Evolutionary conservation across 2,888 invertebrate genomes (phyloP), one percentile per base, ranked within the genome.

Genomic region (Cryptophagus acutangulus): DNA sequence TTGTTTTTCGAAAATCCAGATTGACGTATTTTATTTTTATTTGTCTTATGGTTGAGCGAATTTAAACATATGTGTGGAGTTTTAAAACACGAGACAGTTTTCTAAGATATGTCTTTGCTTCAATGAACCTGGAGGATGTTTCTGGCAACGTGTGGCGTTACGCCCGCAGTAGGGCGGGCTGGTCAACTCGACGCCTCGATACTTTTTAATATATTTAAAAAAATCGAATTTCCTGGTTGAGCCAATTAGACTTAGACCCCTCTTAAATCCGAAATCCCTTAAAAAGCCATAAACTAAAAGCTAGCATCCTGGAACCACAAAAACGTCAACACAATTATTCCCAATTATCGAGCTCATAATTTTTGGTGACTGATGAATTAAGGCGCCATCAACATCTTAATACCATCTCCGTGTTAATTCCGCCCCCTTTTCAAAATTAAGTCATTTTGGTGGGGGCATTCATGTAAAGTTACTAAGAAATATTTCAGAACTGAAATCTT

Each of bases 341-440:
- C 61, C 61, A 63, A 65, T 66, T 64, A 64, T 54, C 48, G 45
- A 41, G 43, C 44, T 51, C 54, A 65, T 65, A 65, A 65, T 43
- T 53, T 34, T 26, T 3, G 26, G 26, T 4, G 3, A n/a, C 26
- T 31, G 31, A 5, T 16, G 3, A 16, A 31, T 31, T 10, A 46
- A 54, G 54, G 55, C 52, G 45, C 50, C 52, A 55, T 54, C 55
- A 54, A 55, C 54, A 48, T 46, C 46, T 53, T 52, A 50, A 54
- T 55, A 46, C 47, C 50, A 43, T 49, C 45, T 46, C 25, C 41
- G 38, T 44, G 3, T 52, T 46, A 51, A 57, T 52, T 58, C 59
- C 62, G 63, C 62, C 63, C 61, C 50, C 54, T 54, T 55, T 57
- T 53, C 24, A 56, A n/a, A 59, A 61, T 60, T 63, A 60, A 62